Base-by-base conservation (phyloP, 2,888 invertebrate genomes). In the Gerris lacustris region DNA sequence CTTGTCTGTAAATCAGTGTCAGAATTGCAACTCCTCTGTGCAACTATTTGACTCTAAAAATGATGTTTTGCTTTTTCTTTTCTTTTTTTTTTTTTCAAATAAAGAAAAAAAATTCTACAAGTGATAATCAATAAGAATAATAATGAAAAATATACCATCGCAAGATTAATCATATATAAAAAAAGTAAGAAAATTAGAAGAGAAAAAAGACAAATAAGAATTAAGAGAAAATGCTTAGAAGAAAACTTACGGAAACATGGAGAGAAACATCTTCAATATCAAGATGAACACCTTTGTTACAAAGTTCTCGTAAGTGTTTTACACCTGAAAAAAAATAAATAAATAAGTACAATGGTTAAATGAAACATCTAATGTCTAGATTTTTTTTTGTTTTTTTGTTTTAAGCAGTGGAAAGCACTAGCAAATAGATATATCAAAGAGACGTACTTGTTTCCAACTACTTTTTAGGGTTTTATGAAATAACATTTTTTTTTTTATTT, bases 211-310 rank as follows among this genome's bases (percentile, higher is more conserved):
- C 11, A 15, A 5, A 15, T 15, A 55, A 55, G 1, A 55, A 55
- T 2, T 11, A 55, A 15, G 15, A 55, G 15, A 55, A 55, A 55
- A 5, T 2, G 15, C 15, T 11, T 11, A 55, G 55, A 55, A 55
- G 55, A 55, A 64, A 18, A 64, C 64, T 18, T 64, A 64, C 64
- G 17, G 64, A 64, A 64, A 64, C 18, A 70, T 73, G 73, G 55
- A 73, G 72, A 67, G 74, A 74, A 67, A 74, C 73, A 66, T 74
- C 74, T 45, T 73, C 72, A 63, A 88, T 86, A 78, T 87, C 86
- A 76, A 91, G 82, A 80, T 91, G 91, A 79, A 87, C 83, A 79
- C 88, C 88, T 77, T 86, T 84, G 76, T 85, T 84, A 79, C 91
- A 91, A 75, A 87, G 82, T 75, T 82, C 82, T 75, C 86, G 85